A percentile compares a stretch with the other conserved stretches of the same genome.
Conservation (phyloP, 2,797 vertebrate species). For the Eulemur coronatus region DNA sequence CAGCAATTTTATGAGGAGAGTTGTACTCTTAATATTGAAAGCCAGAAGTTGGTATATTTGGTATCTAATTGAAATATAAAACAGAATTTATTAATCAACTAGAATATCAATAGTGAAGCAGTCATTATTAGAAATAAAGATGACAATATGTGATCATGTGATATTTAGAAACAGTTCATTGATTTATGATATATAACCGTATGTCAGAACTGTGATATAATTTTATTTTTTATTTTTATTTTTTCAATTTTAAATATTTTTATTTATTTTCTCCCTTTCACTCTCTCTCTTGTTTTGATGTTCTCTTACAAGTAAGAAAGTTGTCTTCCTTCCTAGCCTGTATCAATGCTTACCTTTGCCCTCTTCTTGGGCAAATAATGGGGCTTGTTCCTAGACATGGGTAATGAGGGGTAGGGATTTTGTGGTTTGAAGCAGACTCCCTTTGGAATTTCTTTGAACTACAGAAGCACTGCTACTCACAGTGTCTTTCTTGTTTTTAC, state of each 20-base stretch:
- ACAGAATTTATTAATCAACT: not conserved
- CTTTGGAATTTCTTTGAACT: conserved; percentile 84
- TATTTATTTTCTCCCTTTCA: not conserved
- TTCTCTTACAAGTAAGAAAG: not conserved
- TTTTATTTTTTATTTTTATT: not conserved
- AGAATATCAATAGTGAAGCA: not conserved
- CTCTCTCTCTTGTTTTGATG: not conserved
- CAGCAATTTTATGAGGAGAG: not conserved
- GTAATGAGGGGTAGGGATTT: conserved; percentile 77
- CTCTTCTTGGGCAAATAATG: not conserved
- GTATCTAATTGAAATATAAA: not conserved
- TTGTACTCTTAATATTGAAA: not conserved
- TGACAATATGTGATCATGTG: not conserved
- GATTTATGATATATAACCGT: not conserved
- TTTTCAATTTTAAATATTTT: not conserved
- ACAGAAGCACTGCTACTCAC: conserved; percentile 43
- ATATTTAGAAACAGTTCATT: not conserved
- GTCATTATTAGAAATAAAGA: not conserved
- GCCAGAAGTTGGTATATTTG: not conserved
- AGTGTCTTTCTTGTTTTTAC: conserved; percentile 82
- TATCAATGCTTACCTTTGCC: not conserved
- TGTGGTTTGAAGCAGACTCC: conserved; percentile 76
- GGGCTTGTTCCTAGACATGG: conserved; percentile 61
- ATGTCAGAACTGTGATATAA: not conserved
- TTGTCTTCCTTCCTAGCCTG: not conserved